These are phyloP conservation scores for Unio pictorum DNA, from an alignment of 2,888 invertebrate species.

Conservation along the genomic window DNA sequence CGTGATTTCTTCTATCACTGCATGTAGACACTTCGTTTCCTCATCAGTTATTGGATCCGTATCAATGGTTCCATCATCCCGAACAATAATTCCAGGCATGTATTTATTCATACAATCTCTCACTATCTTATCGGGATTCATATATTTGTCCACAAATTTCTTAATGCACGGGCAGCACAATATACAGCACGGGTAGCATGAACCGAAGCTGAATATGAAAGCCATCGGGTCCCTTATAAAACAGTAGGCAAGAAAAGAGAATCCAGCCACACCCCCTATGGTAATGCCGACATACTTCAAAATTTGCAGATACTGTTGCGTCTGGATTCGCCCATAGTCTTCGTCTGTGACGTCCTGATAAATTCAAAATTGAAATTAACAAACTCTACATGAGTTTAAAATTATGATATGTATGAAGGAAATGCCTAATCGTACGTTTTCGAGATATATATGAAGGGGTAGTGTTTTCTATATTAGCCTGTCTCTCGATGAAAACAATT, in stretches of 20 bases:
- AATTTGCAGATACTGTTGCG: slow-evolving; percentile 17
- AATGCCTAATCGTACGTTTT: too few relatives aligned
- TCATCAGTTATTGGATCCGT: slow-evolving; percentile 44
- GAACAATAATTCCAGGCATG: slow-evolving; percentile 49
- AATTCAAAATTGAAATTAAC: too few relatives aligned
- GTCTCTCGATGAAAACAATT: too few relatives aligned
- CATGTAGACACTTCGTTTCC: slow-evolving; percentile 43
- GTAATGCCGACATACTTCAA: slow-evolving; percentile 38
- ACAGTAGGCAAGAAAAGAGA: slow-evolving; percentile 37
- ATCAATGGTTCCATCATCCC: slow-evolving; percentile 43
- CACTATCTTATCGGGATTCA: slow-evolving; percentile 27
- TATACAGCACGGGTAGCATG: slow-evolving; percentile 51
- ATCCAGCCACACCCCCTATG: slow-evolving; percentile 28
- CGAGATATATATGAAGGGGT: too few relatives aligned
- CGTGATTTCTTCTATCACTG: slow-evolving; percentile 41
- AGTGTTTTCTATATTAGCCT: too few relatives aligned
- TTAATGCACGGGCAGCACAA: slow-evolving; percentile 41
- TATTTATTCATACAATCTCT: slow-evolving; percentile 45
- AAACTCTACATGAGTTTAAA: too few relatives aligned
- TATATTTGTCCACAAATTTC: slow-evolving; percentile 29
- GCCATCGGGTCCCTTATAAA: slow-evolving; percentile 48
- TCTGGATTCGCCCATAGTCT: slow-evolving; percentile 28
- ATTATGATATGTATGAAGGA: too few relatives aligned
- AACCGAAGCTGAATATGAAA: slow-evolving; percentile 48
- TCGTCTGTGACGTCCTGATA: slow-evolving; percentile 43